Evolutionary conservation across 1,140 invertebrate species (phyloP), one percentile per base, ranked within the genome.

Genomic region (Camponotus vicinus): DNA sequence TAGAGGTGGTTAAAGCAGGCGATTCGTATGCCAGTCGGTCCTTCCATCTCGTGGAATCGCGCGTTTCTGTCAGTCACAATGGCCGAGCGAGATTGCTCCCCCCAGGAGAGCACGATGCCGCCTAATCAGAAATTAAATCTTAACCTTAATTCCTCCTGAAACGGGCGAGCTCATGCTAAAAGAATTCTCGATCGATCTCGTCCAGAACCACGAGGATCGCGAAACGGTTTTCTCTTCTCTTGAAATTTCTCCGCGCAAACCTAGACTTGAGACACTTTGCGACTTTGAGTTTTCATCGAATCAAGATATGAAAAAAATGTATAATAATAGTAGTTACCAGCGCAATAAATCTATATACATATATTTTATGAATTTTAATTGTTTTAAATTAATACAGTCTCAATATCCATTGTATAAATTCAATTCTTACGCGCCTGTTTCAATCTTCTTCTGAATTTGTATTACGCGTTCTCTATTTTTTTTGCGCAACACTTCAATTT

Each of bases 51-150:
- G 86, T 77, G 86, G 90, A 94, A 94, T 93, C 92, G 92, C 91
- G 86, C 92, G 91, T 94, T 94, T 94, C 93, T 94, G 94, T 94
- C 94, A 95, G 94, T 94, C 94, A 94, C 93, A 94, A 94, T 94
- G 93, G 93, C 92, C 90, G 84, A 91, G 91, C 89, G 89, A 92
- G 92, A 95, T 94, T 93, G 92, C 91, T 88, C 92, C 89, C 27
- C 88, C 13, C 82, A 88, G 89, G 93, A 93, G 88, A 78, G 88
- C 73, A 87, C 86, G 90, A 86, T 89, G 87, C 84, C 88, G 90
- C 91, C 93, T 94, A 94, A 95, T 95, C 94, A 94, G 93, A 94
- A 95, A 95, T 95, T 94, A 95, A 94, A 95, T 94, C 93, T 94
- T 93, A 93, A 92, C 92, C 92, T 93, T 94, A 93, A 94, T 94